These are phyloP conservation scores for Petrocephalus schoutedeni DNA, from an alignment of 2,797 vertebrate genomes.

Conservation along the genomic window DNA sequence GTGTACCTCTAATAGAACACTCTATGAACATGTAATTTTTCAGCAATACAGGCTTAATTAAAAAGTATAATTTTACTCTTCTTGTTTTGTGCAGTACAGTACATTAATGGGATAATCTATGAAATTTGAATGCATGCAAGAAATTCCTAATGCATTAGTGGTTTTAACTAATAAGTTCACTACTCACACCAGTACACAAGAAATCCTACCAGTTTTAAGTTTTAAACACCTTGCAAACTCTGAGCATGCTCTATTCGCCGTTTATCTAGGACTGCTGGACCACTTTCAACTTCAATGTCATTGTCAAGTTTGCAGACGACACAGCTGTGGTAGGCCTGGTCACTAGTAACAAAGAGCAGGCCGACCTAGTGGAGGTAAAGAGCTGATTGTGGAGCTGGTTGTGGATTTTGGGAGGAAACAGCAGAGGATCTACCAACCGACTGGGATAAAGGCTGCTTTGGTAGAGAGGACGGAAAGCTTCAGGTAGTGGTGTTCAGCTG, in stretches of 20 bases:
- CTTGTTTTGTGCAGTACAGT: background rate
- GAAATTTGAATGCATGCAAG: background rate
- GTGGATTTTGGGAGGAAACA: background rate
- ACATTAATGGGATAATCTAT: background rate
- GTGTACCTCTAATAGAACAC: background rate
- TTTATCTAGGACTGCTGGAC: background rate
- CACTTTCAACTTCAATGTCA: background rate
- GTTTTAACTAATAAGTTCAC: background rate
- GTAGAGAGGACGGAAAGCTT: background rate
- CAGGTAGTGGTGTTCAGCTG: background rate
- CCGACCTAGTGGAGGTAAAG: background rate
- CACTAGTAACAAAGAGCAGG: background rate
- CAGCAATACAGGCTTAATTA: background rate
- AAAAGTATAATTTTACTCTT: background rate
- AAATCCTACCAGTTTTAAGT: background rate
- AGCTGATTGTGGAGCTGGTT: background rate
- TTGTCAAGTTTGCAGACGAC: background rate
- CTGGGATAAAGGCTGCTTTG: background rate
- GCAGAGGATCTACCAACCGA: background rate
- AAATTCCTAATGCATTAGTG: background rate
- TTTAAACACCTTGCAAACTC: background rate
- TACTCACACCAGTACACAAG: background rate
- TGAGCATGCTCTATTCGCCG: background rate
- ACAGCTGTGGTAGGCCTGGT: background rate
- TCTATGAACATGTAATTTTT: background rate